A percentile compares a stretch with the other conserved stretches of the same genome.
These are phyloP conservation scores for Heliconius sara DNA, from an alignment of 2,888 invertebrate genomes.

Conservation along the genomic window DNA sequence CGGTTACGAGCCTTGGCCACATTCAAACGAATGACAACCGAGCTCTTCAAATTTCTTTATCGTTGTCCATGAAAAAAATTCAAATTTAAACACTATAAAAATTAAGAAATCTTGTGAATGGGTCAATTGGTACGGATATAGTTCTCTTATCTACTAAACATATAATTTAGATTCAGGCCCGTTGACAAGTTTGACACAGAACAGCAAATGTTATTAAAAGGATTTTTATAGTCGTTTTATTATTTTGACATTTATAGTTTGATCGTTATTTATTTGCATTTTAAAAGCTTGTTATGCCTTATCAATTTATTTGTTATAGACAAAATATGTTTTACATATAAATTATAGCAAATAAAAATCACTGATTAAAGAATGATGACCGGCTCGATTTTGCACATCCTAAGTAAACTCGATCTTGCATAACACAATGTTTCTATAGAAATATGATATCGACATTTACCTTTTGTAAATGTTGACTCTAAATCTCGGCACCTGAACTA, in stretches of 20 bases:
- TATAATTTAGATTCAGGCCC: conserved; percentile 30
- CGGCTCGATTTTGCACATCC: conserved; percentile 55
- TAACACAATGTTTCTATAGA: conserved; percentile 72
- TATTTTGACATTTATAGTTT: conserved; percentile 34
- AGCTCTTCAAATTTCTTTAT: conserved; percentile 15
- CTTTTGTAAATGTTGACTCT: conserved; percentile 70
- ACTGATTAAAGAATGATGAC: conserved; percentile 5
- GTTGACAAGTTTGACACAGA: conserved; percentile 31
- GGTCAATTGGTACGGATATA: not conserved
- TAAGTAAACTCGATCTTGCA: conserved; percentile 73
- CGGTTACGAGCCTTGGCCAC: conserved; percentile 47
- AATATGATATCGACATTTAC: conserved; percentile 71
- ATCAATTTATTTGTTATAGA: conserved; percentile 2
- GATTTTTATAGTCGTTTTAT: conserved; percentile 33
- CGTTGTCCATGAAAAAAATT: conserved; percentile 1
- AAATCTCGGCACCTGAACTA: conserved; percentile 74
- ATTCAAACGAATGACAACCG: conserved; percentile 29
- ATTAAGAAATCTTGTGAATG: conserved; percentile 16
- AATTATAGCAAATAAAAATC: conserved; percentile 20
- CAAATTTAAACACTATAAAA: not conserved
- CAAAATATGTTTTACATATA: conserved; percentile 2
- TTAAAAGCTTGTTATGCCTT: conserved; percentile 19
- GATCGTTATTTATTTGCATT: conserved; percentile 27
- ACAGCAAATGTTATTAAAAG: conserved; percentile 27
- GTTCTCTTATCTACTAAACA: conserved; percentile 24